Evolutionary conservation across 2,113 vertebrate genomes (phyloP).

Genomic region (Nicator chloris): DNA sequence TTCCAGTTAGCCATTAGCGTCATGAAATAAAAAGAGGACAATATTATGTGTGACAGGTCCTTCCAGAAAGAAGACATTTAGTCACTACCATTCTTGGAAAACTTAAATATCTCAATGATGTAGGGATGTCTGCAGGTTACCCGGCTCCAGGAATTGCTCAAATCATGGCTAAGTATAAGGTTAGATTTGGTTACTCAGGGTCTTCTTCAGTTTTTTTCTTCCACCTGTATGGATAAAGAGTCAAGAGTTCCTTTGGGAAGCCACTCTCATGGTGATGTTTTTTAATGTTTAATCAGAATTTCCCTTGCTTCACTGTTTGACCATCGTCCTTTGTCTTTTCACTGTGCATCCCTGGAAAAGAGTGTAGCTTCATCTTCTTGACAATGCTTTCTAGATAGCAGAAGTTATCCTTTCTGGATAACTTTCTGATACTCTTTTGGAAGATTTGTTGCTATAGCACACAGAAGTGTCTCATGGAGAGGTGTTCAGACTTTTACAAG

Average conservation of each 20-base stretch:
- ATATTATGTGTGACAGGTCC: background rate
- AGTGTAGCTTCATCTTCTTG: background rate
- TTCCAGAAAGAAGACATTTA: background rate
- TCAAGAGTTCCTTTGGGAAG: background rate
- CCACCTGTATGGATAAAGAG: background rate
- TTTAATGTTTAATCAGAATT: background rate
- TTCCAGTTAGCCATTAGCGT: background rate
- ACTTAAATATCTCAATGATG: background rate
- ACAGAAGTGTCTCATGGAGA: background rate
- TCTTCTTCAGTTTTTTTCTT: background rate
- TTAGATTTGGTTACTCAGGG: background rate
- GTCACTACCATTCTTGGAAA: background rate
- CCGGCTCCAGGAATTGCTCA: background rate
- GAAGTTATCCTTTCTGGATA: background rate
- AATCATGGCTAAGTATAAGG: background rate
- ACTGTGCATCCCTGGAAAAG: background rate
- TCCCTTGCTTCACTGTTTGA: background rate
- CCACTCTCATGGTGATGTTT: background rate
- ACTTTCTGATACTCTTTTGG: background rate
- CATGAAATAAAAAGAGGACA: background rate
- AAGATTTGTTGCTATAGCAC: background rate
- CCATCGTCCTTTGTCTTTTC: background rate
- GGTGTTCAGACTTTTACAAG: background rate
- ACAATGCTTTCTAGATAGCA: background rate
- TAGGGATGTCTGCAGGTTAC: background rate